A percentile compares a stretch with the other conserved stretches of the same genome.
Conservation (phyloP, 2,797 vertebrate species). For the Buphagus erythrorhynchus region DNA sequence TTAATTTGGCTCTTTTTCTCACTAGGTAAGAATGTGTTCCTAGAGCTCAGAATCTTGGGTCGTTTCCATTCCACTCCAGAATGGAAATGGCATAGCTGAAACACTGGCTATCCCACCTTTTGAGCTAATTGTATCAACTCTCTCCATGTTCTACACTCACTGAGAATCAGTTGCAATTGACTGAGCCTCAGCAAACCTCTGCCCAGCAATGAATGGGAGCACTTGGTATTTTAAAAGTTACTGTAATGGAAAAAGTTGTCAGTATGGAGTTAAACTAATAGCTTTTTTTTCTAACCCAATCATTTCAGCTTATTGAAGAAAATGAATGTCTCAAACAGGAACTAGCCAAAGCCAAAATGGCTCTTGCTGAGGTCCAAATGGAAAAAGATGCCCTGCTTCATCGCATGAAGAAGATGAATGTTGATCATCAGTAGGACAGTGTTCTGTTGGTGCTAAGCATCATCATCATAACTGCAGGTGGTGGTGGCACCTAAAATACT, state of each 20-base stretch:
- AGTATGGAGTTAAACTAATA: background rate
- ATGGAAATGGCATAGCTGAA: background rate
- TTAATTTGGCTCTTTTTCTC: background rate
- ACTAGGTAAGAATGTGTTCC: background rate
- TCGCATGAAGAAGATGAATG: constrained; percentile 85
- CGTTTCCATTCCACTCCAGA: background rate
- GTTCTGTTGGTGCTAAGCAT: background rate
- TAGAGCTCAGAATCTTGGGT: background rate
- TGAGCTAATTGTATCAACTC: background rate
- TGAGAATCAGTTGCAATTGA: background rate
- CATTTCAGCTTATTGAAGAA: constrained; percentile 88
- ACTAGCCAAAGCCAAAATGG: constrained; percentile 93
- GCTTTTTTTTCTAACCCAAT: background rate
- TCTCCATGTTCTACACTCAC: rapidly evolving
- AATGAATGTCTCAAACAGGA: constrained; percentile 95
- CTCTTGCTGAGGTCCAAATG: constrained; percentile 92
- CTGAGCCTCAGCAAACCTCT: background rate
- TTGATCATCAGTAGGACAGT: constrained; percentile 36
- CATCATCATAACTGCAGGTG: background rate
- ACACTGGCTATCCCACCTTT: background rate
- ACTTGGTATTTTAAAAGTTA: background rate
- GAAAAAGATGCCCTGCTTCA: constrained; percentile 93
- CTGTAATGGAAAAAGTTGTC: background rate
- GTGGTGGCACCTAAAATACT: constrained; percentile 6
- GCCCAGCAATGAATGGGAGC: background rate